Evolutionary conservation across 2,113 vertebrate genomes (phyloP).

Genomic region (Epinephelus cyanopodus): DNA sequence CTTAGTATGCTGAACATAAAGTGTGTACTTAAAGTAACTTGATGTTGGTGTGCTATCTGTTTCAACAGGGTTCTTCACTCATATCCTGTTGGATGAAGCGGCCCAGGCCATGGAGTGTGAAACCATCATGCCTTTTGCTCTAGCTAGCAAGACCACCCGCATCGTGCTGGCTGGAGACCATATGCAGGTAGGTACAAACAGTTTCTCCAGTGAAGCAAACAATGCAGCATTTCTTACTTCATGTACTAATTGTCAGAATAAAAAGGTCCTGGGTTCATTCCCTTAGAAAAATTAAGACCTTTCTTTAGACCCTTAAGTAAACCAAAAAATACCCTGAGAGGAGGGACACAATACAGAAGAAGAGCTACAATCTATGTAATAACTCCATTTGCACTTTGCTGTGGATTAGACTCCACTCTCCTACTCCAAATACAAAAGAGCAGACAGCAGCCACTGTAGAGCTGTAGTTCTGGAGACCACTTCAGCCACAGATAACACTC

Average conservation of each 20-base stretch:
- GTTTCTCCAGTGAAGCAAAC: background rate
- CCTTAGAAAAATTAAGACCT: background rate
- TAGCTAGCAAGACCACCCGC: conserved; percentile 93
- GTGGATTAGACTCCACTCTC: conserved; percentile 15
- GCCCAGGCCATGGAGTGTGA: conserved; percentile 99
- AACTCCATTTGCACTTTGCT: conserved; percentile 1
- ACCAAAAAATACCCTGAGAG: background rate
- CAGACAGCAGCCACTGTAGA: background rate
- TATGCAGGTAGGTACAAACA: conserved; percentile 91
- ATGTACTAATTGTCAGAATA: background rate
- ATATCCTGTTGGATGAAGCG: conserved; percentile 98
- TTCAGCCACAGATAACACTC: conserved; percentile 41
- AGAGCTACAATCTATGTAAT: background rate
- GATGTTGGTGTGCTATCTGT: conserved; percentile 7
- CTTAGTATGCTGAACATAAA: background rate
- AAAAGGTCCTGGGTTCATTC: background rate
- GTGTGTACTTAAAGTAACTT: background rate
- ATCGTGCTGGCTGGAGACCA: conserved; percentile 98
- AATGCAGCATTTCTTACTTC: background rate
- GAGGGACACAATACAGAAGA: background rate
- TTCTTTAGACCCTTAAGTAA: background rate
- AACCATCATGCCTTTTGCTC: conserved; percentile 98
- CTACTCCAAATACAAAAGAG: conserved; percentile 33
- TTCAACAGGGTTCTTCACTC: conserved; percentile 93
- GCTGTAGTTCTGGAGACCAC: conserved; percentile 7